A percentile compares a stretch with the other conserved stretches of the same genome.
These are phyloP conservation scores for Ctenopoma multispine DNA, from an alignment of 2,797 vertebrate species.

Conservation along the genomic window DNA sequence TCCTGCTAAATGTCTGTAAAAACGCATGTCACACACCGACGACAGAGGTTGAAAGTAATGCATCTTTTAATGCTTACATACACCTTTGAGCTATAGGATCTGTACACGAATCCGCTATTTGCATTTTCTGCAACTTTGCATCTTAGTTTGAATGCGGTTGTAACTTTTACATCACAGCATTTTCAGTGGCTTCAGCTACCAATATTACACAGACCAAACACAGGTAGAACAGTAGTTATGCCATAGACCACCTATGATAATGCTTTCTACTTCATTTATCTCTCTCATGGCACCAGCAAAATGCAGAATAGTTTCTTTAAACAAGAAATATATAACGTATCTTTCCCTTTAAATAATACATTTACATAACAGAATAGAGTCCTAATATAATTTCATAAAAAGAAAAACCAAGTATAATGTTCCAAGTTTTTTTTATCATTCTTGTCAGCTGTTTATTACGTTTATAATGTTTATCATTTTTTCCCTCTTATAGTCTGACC, in stretches of 20 bases:
- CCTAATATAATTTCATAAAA: neutral
- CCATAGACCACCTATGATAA: neutral
- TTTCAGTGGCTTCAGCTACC: neutral
- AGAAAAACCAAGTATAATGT: neutral
- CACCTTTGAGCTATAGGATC: neutral
- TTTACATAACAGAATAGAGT: neutral
- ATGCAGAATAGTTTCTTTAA: too few relatives aligned
- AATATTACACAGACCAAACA: neutral
- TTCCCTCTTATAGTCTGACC: slow-evolving; percentile 24
- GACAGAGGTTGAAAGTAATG: neutral
- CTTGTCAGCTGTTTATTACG: neutral
- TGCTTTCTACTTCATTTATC: too few relatives aligned
- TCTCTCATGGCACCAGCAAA: too few relatives aligned
- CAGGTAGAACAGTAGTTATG: neutral
- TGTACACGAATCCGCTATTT: neutral
- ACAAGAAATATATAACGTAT: neutral
- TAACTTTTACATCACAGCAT: neutral
- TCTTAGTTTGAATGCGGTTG: neutral
- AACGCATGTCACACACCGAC: neutral
- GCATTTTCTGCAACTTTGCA: neutral
- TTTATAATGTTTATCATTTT: slow-evolving; percentile 22
- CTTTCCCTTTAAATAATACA: neutral
- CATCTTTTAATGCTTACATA: neutral
- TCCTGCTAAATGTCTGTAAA: neutral
- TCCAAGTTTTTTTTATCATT: neutral